Percentiles rank a stretch among this genome's conserved stretches.
Conservation (phyloP, 2,113 vertebrate genomes). For the Eurystomus gularis region DNA sequence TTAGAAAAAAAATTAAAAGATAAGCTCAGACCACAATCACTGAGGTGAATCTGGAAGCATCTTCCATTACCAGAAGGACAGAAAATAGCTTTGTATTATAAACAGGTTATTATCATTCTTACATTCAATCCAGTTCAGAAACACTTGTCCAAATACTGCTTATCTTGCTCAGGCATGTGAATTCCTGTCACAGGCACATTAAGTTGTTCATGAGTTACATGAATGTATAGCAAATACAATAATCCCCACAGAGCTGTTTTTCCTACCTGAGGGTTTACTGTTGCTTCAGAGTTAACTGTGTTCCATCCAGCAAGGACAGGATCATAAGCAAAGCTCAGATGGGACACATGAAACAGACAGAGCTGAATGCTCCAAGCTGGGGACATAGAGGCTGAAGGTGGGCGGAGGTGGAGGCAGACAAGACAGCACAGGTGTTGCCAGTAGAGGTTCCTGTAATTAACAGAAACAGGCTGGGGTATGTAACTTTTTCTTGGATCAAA, state of each 20-base stretch:
- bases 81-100: neutral
- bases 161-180: neutral
- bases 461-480: rapidly evolving
- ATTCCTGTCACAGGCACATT: neutral
- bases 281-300: neutral
- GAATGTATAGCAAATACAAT: neutral
- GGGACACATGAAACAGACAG: neutral
- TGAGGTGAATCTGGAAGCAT: neutral
- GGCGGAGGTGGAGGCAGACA: neutral
- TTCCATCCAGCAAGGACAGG: neutral
- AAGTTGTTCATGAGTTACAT: neutral
- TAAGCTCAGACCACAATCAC: neutral
- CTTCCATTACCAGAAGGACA: neutral
- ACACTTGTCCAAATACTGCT: neutral
- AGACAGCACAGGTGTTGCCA: neutral
- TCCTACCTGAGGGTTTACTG: neutral
- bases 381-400: neutral
- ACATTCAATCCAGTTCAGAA: neutral
- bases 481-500: neutral
- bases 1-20: neutral
- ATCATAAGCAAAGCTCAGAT: neutral
- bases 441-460: neutral
- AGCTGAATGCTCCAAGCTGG: neutral
- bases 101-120: neutral
- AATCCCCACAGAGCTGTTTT: neutral